These are phyloP conservation scores for Drosophila rufa DNA, from an alignment of 1,140 invertebrate genomes.

Conservation along the genomic window DNA sequence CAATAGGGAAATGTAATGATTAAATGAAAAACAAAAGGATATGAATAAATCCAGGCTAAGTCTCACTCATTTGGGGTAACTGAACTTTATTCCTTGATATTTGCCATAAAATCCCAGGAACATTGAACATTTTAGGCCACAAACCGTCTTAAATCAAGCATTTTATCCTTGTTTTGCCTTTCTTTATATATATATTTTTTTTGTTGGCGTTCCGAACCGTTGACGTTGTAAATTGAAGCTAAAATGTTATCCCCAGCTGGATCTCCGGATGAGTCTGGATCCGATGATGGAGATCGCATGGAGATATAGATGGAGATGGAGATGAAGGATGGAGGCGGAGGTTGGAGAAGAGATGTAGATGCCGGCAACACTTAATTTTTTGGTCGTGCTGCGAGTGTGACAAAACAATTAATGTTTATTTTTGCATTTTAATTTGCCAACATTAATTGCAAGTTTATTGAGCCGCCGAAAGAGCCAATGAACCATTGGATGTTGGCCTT, in stretches of 20 bases:
- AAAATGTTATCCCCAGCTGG: slow-evolving; percentile 51
- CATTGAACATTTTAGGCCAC: neutral
- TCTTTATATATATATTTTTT: neutral
- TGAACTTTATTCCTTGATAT: neutral
- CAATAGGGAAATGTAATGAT: too few species aligned
- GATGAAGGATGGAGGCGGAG: neutral
- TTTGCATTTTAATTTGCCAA: slow-evolving; percentile 83
- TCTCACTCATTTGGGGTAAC: too few species aligned
- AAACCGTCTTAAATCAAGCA: slow-evolving; percentile 8
- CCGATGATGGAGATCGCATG: slow-evolving; percentile 18
- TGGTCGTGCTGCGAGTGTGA: slow-evolving; percentile 40
- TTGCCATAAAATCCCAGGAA: too few species aligned
- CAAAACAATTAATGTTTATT: slow-evolving; percentile 84
- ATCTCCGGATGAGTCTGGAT: slow-evolving; percentile 21
- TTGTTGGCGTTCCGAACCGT: neutral
- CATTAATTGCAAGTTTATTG: slow-evolving; percentile 84
- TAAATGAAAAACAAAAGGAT: neutral
- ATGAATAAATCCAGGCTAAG: neutral
- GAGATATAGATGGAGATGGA: slow-evolving; percentile 4
- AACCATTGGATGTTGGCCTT: slow-evolving; percentile 67
- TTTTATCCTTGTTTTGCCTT: slow-evolving; percentile 9
- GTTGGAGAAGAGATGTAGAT: neutral
- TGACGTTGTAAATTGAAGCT: slow-evolving; percentile 47
- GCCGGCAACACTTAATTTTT: slow-evolving; percentile 58
- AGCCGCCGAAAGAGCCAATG: slow-evolving; percentile 68